Base-by-base conservation (phyloP, 2,888 invertebrate genomes). In the Unio delphinus region DNA sequence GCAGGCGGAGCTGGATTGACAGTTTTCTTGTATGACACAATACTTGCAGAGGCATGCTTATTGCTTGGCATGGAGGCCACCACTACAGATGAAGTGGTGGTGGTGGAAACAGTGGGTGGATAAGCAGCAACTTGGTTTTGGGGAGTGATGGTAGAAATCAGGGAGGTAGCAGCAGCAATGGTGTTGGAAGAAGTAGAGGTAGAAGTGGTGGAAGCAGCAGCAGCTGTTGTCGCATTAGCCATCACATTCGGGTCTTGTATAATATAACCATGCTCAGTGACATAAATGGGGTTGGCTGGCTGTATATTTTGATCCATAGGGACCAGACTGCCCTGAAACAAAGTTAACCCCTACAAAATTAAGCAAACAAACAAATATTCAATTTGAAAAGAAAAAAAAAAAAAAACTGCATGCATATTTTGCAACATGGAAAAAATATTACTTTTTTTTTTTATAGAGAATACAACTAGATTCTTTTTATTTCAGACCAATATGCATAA, bases 301-400 rank as follows among this genome's bases (percentile, higher is more conserved):
- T 70, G 72, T 55, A 65, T 63, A 67, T 65, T 70, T 80, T 80
- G 83, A 79, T 86, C 84, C 77, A 83, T 80, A 73, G 82, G 78
- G 73, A 83, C 80, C 82, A 85, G 76, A 82, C 80, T 83, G 80
- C 85, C 85, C 86, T 86, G 84, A 83, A 84, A 85, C 74, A 80
- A 76, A 77, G 67, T 72, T 67, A 74, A 75, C 75, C 76, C 77
- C 79, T 80, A 78, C 73, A 74, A 74, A 74, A 67, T 65, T 74
- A 72, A 58, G 69, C 61, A 54, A 45, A 45, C 45, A 45, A 45
- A 45, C 45, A 45, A 45, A 45, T 11, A 45, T 11, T 45, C 45
- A 45, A 11, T 45, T 45, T 45, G 45, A 23, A 23, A 23, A 23
- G 23, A 23, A 23, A 23, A 23, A 23, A 23, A n/a, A 45, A 15